Conservation (phyloP, 2,113 vertebrate genomes). For the Acanthisitta chloris region DNA sequence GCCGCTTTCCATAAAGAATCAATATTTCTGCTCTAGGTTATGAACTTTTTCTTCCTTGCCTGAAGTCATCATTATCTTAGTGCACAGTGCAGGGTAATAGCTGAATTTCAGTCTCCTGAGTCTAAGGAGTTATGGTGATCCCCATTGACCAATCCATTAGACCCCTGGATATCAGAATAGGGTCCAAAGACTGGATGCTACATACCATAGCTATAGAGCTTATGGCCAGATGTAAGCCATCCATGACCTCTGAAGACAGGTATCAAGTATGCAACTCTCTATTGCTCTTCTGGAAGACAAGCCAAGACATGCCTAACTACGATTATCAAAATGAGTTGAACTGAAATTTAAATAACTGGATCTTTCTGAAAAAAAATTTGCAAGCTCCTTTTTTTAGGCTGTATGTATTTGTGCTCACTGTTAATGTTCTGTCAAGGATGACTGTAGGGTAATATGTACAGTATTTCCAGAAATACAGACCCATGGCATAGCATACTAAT, state of each 20-base stretch:
- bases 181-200: background rate
- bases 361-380: background rate
- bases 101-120: background rate
- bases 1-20: background rate
- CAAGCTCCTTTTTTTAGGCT: background rate
- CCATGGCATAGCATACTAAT: background rate
- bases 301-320: background rate
- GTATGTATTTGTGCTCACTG: background rate
- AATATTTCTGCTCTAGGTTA: background rate
- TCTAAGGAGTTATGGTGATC: background rate
- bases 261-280: background rate
- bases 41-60: background rate
- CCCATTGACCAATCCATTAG: background rate
- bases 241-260: background rate
- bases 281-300: background rate
- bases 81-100: background rate
- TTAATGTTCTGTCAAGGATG: background rate
- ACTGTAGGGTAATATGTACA: background rate
- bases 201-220: background rate
- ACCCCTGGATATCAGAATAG: background rate
- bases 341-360: background rate
- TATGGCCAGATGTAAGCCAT: background rate
- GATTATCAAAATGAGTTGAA: background rate
- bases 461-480: slow-evolving; percentile 12
- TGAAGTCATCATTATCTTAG: background rate